Percentiles rank a stretch among this genome's conserved stretches.
Conservation (phyloP, 2,888 invertebrate genomes). For the Papilio demoleus region DNA sequence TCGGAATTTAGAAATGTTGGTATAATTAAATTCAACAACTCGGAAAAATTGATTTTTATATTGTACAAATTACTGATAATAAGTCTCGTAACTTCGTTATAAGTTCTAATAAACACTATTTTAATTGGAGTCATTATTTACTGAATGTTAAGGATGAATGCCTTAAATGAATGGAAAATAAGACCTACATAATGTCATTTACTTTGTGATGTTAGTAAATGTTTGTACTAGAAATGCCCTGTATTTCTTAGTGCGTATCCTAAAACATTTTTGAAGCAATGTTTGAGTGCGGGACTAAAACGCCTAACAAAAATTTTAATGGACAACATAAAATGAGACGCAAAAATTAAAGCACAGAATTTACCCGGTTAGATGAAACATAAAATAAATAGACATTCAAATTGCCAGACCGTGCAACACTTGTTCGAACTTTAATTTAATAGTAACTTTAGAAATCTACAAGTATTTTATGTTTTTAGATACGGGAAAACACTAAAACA, state of each 20-base stretch:
- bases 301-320: background rate
- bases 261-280: conserved; percentile 1
- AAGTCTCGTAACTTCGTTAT: no score
- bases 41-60: background rate
- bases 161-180: no score
- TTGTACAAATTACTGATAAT: background rate
- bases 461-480: background rate
- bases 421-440: background rate
- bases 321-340: background rate
- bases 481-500: background rate
- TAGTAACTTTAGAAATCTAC: background rate
- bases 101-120: no score
- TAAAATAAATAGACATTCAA: background rate
- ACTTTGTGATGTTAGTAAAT: background rate
- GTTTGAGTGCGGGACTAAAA: background rate
- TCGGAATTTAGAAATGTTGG: conserved; percentile 15
- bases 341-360: background rate
- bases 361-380: background rate
- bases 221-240: no score
- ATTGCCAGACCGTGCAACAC: background rate
- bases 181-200: no score
- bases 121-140: no score
- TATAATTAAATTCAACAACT: conserved; percentile 10
- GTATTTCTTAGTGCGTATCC: no score
- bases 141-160: no score